Evolutionary conservation across 2,888 invertebrate genomes (phyloP), one percentile per base, ranked within the genome.

Genomic region (Caenorhabditis drosophilae): DNA sequence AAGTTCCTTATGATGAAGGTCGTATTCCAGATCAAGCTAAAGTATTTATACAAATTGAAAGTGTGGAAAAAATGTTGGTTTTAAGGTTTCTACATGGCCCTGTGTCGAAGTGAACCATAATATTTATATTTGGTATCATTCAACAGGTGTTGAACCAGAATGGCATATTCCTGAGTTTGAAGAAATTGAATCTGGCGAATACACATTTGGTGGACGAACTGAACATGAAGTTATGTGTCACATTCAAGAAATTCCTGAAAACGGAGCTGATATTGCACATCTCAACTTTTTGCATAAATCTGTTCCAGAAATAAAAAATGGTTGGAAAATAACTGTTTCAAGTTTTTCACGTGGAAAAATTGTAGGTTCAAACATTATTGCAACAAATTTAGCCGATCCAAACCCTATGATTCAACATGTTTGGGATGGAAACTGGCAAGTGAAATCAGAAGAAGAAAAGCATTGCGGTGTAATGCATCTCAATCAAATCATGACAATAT

Each of bases 181-280:
- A 0, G 87, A 89, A 72, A 85, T 90, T 25, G 81, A 85, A 6
- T 84, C 79, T 12, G 87, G 88, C 0, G 70, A 83, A 0, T 90
- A 89, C 89, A 85, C 85, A 0, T 91, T 88, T 79, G 87, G 90
- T 25, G 93, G 92, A 0, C 85, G 91, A 4, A 91, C 91, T 51
- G 91, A 92, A 79, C 92, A 90, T 78, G 76, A 76, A 47, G 63
- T 75, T 6, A 63, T 68, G 54, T 78, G 70, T 45, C 73, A 75
- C 48, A 76, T 73, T 2, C 85, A 91, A 90, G 92, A 93, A 78
- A 90, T 93, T 36, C 92, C 92, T 0, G 93, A 93, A 83, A 93
- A 93, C 78, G 93, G 92, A 0, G 91, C 92, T 0, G 93, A 93
- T 79, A 87, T 90, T 1, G 89, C 90, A 0, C 93, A 93, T 82